Base-by-base conservation (phyloP, 1,140 invertebrate species). In the Drosophila malerkotliana region DNA sequence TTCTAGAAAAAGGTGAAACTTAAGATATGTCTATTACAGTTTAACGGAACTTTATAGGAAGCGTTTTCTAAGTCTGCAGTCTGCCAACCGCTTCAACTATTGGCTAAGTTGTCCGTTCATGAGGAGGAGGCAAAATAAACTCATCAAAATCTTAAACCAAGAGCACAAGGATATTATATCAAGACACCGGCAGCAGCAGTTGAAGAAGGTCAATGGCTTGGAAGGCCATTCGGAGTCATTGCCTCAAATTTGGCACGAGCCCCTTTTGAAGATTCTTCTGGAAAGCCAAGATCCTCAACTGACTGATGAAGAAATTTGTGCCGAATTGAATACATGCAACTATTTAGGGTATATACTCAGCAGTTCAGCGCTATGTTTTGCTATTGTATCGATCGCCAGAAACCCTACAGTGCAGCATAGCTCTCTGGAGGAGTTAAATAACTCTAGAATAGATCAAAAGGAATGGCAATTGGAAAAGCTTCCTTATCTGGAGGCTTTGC, bases 341-440 rank as follows among this genome's bases (percentile, higher is more conserved):
- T 88, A 72, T 28, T 41, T 82, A 8, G 82, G 78, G 0, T 79
- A 72, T n/a, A n/a, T 82, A 34, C 39, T 88, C 4, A 72, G 64
- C 48, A 82, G 66, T 37, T 63, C 83, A 1, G 64, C 74, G 1
- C 47, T 87, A 5, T 79, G 78, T 28, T 87, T 78, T 10, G 28
- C 66, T 0, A 14, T 87, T n/a, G 59, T 88, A 1, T 64, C 54
- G 6, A 88, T 87, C 24, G 71, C 82, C 1, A 61, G 82, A 1
- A 77, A 82, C 72, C 82, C 83, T 2, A 12, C 47, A 8, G 82
- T 88, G 2, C 82, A 87, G n/a, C 71, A 79, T 2, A 14, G 28
- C 3, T 85, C 79, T 6, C 26, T 64, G 7, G 41, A 88, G 5
- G 82, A 87, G 37, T 37, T 87, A 7, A 41, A 15, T 0, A n/a